phyloP scores from a whole-genome alignment of 2,113 vertebrate genomes.

The Oriolus oriolus region DNA sequence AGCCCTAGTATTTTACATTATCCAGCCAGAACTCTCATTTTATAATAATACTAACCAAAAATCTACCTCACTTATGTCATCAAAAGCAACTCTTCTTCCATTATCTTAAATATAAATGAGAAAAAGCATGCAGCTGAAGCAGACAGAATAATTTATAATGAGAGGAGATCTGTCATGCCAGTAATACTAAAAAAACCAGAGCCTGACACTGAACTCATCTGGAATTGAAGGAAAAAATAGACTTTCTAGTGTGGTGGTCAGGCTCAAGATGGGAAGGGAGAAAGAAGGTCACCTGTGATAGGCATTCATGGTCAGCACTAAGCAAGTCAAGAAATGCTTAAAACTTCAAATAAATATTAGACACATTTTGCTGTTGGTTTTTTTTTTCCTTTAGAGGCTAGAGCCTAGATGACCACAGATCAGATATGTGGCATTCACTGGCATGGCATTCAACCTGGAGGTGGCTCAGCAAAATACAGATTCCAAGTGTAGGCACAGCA shows the following conservation, averaged over 20 bases:
- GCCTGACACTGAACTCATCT: neutral
- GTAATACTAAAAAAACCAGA: neutral
- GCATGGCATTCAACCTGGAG: neutral
- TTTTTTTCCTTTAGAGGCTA: neutral
- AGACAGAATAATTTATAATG: constrained; percentile 53
- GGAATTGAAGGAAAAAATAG: neutral
- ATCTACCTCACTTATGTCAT: neutral
- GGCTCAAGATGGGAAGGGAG: neutral
- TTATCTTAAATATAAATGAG: constrained; percentile 55
- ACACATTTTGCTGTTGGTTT: neutral
- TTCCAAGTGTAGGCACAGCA: neutral
- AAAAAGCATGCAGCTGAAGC: constrained; percentile 35
- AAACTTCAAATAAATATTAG: neutral
- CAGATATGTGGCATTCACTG: neutral
- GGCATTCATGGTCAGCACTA: neutral
- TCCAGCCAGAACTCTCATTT: neutral
- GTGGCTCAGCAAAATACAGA: neutral
- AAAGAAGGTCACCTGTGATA: neutral
- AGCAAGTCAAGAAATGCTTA: neutral
- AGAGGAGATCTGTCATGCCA: constrained; percentile 5
- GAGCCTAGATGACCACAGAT: neutral
- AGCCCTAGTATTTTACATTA: neutral
- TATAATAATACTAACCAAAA: constrained; percentile 5
- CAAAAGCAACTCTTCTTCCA: constrained; percentile 42
- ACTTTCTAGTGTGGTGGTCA: neutral